Percentiles rank a stretch among this genome's conserved stretches.
Conservation (phyloP, 2,888 invertebrate species). For the Trichopria drosophilae region DNA sequence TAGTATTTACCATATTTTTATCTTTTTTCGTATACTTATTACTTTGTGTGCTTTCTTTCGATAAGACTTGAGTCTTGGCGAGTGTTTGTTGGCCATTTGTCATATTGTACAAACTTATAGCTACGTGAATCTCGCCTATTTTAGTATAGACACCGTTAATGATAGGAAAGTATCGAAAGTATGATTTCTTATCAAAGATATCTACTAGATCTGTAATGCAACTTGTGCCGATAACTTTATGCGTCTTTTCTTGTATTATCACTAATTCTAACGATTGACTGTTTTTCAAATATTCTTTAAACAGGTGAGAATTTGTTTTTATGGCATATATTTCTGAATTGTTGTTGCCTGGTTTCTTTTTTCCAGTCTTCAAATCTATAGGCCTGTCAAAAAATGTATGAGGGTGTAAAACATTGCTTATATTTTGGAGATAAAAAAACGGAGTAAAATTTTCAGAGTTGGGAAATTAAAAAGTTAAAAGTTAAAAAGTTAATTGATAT, state of each 20-base stretch:
- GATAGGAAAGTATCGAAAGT: conserved; percentile 49
- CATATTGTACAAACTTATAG: conserved; percentile 41
- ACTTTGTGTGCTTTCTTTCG: conserved; percentile 1
- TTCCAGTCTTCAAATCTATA: conserved; percentile 40
- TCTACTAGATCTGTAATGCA: conserved; percentile 45
- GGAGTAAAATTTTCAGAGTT: too few relatives aligned
- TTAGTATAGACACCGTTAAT: conserved; percentile 43
- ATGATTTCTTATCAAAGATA: conserved; percentile 43
- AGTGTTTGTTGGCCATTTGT: conserved; percentile 14
- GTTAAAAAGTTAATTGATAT: too few relatives aligned
- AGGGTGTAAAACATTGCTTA: too few relatives aligned
- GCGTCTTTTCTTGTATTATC: conserved; percentile 43
- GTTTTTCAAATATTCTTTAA: conserved; percentile 53
- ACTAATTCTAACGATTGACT: conserved; percentile 50
- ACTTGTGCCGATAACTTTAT: conserved; percentile 47
- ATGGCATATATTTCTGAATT: conserved; percentile 47
- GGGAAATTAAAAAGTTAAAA: too few relatives aligned
- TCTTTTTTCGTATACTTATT: conserved; percentile 20
- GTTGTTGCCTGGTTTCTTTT: conserved; percentile 34
- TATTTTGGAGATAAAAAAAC: too few relatives aligned
- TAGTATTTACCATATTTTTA: conserved; percentile 5
- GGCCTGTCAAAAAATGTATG: conserved; percentile 44
- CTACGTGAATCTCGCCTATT: conserved; percentile 51
- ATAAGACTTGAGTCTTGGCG: neutral
- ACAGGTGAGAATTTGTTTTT: conserved; percentile 49